These are phyloP conservation scores for Nothoprocta perdicaria DNA, from an alignment of 2,113 vertebrate genomes.

Conservation along the genomic window DNA sequence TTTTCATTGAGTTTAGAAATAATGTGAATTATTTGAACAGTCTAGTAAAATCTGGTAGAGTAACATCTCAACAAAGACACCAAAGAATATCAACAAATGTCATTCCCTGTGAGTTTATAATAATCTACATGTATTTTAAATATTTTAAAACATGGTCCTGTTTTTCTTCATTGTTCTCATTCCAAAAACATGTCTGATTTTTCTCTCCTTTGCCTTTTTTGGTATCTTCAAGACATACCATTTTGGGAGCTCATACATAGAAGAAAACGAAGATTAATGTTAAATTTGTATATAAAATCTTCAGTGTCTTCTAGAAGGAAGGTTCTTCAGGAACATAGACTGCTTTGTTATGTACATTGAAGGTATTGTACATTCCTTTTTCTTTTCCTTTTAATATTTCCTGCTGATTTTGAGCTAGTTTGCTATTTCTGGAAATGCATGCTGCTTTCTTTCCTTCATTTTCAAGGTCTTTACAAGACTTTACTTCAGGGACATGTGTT, in stretches of 20 bases:
- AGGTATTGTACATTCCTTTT: background rate
- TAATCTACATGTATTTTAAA: background rate
- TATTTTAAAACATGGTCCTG: background rate
- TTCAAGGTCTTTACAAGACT: background rate
- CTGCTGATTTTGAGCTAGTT: background rate
- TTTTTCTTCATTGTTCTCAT: background rate
- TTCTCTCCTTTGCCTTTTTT: background rate
- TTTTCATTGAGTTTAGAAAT: background rate
- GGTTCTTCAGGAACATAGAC: background rate
- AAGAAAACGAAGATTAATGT: background rate
- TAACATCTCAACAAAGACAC: background rate
- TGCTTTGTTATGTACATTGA: background rate
- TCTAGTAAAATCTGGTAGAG: background rate
- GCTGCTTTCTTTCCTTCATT: background rate
- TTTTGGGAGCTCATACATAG: background rate
- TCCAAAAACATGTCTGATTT: background rate
- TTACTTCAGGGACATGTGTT: background rate
- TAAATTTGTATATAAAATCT: background rate
- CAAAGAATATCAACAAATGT: background rate
- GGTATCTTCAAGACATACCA: background rate
- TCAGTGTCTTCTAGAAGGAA: background rate
- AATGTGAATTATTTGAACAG: accelerated
- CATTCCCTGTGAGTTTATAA: background rate
- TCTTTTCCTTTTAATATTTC: background rate
- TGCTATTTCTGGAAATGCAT: background rate